phyloP scores from a whole-genome alignment of 2,113 vertebrate species.

The Amia ocellicauda region DNA sequence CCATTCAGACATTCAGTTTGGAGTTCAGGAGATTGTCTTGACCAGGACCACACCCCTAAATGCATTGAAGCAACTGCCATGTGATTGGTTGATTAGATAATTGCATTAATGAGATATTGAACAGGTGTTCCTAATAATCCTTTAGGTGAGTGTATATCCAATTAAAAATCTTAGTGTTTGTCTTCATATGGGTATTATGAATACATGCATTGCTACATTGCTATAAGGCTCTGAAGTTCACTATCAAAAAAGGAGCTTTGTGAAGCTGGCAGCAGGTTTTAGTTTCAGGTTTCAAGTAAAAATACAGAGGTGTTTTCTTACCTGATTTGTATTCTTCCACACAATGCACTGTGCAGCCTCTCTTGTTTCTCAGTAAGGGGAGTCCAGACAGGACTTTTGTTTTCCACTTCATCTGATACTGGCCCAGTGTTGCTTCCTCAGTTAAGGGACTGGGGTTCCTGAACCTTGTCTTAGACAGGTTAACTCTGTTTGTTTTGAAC shows the following conservation, averaged over 20 bases:
- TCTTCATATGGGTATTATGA: constrained; percentile 56
- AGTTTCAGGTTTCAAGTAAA: constrained; percentile 63
- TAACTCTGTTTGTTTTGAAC: constrained; percentile 16
- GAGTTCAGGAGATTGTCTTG: no score
- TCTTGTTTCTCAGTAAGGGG: constrained; percentile 69
- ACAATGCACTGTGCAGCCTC: constrained; percentile 61
- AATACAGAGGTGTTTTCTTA: constrained; percentile 71
- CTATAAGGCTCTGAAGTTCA: constrained; percentile 63
- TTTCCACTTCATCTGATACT: constrained; percentile 59
- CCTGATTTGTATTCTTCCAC: constrained; percentile 73
- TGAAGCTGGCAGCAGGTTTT: constrained; percentile 53
- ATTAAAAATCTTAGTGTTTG: no score
- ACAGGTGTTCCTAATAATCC: no score
- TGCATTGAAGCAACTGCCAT: no score
- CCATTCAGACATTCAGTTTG: no score
- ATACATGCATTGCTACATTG: constrained; percentile 61
- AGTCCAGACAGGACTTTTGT: constrained; percentile 70
- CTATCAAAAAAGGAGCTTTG: constrained; percentile 59
- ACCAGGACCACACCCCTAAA: no score
- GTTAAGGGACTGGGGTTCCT: constrained; percentile 52
- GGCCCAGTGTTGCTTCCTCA: constrained; percentile 59
- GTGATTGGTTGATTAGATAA: no score
- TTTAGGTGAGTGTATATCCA: no score
- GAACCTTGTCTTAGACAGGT: constrained; percentile 49
- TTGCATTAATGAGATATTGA: no score